Evolutionary conservation across 35 echinoderm and acorn worm species (phyloP), one percentile per base, ranked within the genome.

Genomic region (Ophioderma brevispina): DNA sequence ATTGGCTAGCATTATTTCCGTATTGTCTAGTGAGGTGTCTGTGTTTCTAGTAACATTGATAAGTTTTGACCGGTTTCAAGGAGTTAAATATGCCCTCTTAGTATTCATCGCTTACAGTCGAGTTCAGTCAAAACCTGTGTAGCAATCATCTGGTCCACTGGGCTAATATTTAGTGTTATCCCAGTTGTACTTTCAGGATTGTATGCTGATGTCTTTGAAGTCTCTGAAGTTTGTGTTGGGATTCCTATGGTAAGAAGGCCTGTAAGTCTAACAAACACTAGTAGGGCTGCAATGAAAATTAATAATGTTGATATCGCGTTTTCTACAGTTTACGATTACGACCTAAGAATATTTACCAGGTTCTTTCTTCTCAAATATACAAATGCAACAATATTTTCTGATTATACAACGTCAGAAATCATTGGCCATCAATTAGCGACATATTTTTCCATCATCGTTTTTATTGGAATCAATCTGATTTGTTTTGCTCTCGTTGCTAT

Each of bases 1-100:
- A 80, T 17, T 80, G 11, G 78, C 78, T n/a, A 33, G 78, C 18
- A 31, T 80, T 13, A 14, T 80, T 3, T 36, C 78, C 1, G n/a
- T 80, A 34, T 33, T 80, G 3, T 80, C 78, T 10, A 80, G 78
- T 34, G 78, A 80, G 25, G 78, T 31, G 1, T 80, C 78, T 17
- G 78, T 80, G 78, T 80, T 80, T 80, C 31, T 80, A 17, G 36
- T 80, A 80, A 80, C 78, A 5, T 40, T 80, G 31, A 80, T 80
- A 6, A 80, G 13, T 34, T 36, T 80, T 34, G 78, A 80, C 34
- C 6, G 78, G 11, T 80, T 80, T 31, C 78, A 21, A 21, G 78
- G 13, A 2, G 25, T 80, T n/a, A 40, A 37, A 36, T 80, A 21
- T 80, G n/a, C n/a, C 78, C 78, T 17, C 36, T 80, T 4, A 80